Conservation (phyloP, 2,888 invertebrate genomes). For the Spatulosminthurus flaviceps region DNA sequence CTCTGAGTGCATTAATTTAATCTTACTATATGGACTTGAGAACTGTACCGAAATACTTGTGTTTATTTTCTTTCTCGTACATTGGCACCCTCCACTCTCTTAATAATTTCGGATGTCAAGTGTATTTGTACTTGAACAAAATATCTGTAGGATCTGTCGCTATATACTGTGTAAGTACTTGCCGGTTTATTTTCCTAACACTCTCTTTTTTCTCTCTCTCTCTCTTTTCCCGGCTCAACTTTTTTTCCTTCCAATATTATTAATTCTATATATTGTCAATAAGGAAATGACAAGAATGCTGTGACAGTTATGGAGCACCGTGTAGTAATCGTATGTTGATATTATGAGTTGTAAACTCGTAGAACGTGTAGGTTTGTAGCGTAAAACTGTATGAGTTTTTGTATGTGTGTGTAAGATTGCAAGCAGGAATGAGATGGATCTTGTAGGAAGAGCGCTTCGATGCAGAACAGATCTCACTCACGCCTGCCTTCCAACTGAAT, state of each 20-base stretch:
- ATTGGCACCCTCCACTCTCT: background rate
- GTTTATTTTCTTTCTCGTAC: background rate
- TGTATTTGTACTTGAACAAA: background rate
- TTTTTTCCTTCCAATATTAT: background rate
- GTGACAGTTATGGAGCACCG: conserved; percentile 45
- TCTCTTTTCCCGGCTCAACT: conserved; percentile 26
- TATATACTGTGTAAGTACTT: background rate
- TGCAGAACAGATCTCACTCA: conserved; percentile 41
- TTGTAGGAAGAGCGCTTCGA: conserved; percentile 32
- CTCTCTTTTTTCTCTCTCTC: conserved; percentile 32
- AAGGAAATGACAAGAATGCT: conserved; percentile 30
- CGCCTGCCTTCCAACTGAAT: conserved; percentile 60
- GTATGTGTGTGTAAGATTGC: conserved; percentile 32
- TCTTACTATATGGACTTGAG: background rate
- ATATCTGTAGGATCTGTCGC: no score
- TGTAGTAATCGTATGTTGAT: background rate
- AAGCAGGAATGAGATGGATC: conserved; percentile 30
- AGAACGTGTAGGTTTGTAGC: conserved; percentile 17
- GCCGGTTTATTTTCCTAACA: background rate
- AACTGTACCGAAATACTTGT: background rate
- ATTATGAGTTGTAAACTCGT: conserved; percentile 22
- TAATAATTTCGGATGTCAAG: background rate
- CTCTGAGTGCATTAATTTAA: background rate
- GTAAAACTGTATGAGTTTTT: no score
- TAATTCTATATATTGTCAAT: background rate